Evolutionary conservation across 2,888 invertebrate species (phyloP).

Genomic region (Loripinus fragilis): DNA sequence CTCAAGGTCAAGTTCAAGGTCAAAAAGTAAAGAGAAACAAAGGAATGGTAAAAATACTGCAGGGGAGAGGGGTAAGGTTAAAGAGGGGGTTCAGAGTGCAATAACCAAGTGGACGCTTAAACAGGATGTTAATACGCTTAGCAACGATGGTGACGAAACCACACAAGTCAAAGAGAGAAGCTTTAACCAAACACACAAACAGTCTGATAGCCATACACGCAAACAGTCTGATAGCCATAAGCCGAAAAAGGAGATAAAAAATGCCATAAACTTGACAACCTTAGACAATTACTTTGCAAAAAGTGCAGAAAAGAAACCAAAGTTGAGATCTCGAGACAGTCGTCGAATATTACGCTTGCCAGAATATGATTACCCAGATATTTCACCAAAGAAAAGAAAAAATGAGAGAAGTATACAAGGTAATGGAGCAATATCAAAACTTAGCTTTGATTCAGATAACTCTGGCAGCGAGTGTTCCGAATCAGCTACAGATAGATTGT

Average conservation of each 20-base stretch:
- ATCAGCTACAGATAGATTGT: slow-evolving; percentile 21
- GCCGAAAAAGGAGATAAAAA: not conserved
- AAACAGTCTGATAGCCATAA: not conserved
- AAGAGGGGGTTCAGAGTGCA: not conserved
- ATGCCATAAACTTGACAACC: not conserved
- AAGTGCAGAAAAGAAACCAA: slow-evolving; percentile 7
- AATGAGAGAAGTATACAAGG: not conserved
- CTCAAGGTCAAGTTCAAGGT: not conserved
- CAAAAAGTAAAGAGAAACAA: not conserved
- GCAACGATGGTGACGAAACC: too few relatives aligned
- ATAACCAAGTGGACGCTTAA: slow-evolving; percentile 7
- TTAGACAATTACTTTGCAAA: slow-evolving; percentile 1
- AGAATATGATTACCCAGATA: slow-evolving; percentile 11
- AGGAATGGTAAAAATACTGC: not conserved
- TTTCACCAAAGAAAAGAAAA: slow-evolving; percentile 10
- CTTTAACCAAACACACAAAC: not conserved
- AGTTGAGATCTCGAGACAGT: slow-evolving; percentile 1
- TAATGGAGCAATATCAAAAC: slow-evolving; percentile 4
- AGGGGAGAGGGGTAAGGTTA: not conserved
- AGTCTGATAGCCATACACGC: not conserved
- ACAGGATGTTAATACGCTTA: not conserved
- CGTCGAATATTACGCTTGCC: not conserved
- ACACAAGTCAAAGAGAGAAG: not conserved
- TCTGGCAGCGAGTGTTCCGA: slow-evolving; percentile 20
- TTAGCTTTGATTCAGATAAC: slow-evolving; percentile 10